Evolutionary conservation across 2,888 invertebrate genomes (phyloP).

Genomic region (Apamea monoglypha): DNA sequence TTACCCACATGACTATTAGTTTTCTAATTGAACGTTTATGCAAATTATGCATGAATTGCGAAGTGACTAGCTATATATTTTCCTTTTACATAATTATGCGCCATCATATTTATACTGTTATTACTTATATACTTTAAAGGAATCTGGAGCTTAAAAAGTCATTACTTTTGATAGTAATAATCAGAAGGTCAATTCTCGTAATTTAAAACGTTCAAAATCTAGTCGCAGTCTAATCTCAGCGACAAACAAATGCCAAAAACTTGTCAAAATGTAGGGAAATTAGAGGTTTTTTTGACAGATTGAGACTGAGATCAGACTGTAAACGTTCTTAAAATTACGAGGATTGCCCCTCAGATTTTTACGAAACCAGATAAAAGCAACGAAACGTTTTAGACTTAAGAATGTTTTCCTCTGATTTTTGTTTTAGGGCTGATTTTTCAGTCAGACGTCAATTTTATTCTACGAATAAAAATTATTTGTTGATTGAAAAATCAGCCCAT

Average conservation of each 20-base stretch:
- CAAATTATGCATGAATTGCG: conserved; percentile 25
- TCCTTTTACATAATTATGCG: conserved; percentile 12
- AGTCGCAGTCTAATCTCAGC: too few relatives aligned
- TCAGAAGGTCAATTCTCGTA: too few relatives aligned
- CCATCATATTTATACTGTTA: conserved; percentile 1
- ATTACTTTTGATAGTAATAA: not conserved
- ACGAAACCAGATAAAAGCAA: not conserved
- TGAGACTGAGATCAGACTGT: too few relatives aligned
- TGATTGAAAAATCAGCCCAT: too few relatives aligned
- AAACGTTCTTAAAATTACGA: too few relatives aligned
- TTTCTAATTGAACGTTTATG: conserved; percentile 6
- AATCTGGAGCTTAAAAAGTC: not conserved
- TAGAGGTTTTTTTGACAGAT: too few relatives aligned
- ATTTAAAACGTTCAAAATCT: too few relatives aligned
- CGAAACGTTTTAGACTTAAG: not conserved
- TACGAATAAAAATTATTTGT: too few relatives aligned
- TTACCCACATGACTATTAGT: not conserved
- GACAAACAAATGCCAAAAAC: too few relatives aligned
- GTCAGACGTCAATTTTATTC: too few relatives aligned
- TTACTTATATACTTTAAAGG: not conserved
- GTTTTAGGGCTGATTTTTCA: not conserved
- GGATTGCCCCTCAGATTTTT: too few relatives aligned
- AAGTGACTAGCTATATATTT: conserved; percentile 11
- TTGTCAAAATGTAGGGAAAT: too few relatives aligned
- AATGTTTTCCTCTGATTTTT: not conserved